A percentile compares a stretch with the other conserved stretches of the same genome.
These are phyloP conservation scores for Pterocles gutturalis DNA, from an alignment of 2,113 vertebrate species.

Conservation along the genomic window DNA sequence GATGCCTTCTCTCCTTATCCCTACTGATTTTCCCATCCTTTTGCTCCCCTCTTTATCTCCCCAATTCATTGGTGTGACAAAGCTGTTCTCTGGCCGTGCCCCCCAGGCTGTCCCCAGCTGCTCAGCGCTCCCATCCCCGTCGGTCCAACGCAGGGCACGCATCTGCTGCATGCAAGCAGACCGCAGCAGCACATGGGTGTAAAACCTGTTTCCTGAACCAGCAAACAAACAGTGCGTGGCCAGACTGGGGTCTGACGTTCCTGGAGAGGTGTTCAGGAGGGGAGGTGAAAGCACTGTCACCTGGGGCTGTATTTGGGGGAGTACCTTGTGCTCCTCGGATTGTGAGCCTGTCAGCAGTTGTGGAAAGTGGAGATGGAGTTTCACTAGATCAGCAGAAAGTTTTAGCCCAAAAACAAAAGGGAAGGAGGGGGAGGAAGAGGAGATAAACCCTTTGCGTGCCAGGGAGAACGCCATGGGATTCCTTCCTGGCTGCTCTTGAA, in stretches of 20 bases:
- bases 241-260: rapidly evolving
- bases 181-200: background rate
- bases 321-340: background rate
- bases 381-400: background rate
- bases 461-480: rapidly evolving
- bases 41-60: background rate
- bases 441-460: background rate
- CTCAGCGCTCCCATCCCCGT: rapidly evolving
- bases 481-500: background rate
- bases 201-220: background rate
- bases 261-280: background rate
- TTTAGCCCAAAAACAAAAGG: background rate
- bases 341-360: background rate
- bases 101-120: background rate
- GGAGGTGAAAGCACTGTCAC: background rate
- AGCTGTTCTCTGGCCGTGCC: background rate
- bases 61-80: background rate
- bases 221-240: background rate
- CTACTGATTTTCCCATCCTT: background rate
- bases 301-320: background rate
- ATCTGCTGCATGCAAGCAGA: background rate
- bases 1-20: background rate
- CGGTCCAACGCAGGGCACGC: rapidly evolving
- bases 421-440: background rate
- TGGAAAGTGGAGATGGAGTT: background rate